Evolutionary conservation across 1,140 invertebrate genomes (phyloP).

Genomic region (Zaprionus inermis): DNA sequence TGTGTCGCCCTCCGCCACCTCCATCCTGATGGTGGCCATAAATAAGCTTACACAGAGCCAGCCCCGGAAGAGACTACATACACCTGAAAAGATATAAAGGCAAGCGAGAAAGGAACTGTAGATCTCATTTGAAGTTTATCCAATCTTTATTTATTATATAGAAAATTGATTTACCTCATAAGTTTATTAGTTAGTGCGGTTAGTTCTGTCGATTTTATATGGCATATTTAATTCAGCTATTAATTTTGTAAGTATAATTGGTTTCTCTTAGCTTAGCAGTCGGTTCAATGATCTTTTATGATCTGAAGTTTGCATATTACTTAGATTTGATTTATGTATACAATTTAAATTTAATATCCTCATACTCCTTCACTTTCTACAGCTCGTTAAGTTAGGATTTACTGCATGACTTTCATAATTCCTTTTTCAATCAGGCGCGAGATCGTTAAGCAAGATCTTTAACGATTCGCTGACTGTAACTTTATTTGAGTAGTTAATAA

Average conservation of each 20-base stretch:
- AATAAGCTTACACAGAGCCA: not conserved
- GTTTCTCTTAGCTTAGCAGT: too few species aligned
- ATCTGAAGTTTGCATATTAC: not conserved
- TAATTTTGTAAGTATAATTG: too few species aligned
- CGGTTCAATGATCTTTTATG: not conserved
- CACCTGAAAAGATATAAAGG: too few species aligned
- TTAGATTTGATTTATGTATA: too few species aligned
- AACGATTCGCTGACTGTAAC: not conserved
- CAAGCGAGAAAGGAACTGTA: not conserved
- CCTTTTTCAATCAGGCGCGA: constrained; percentile 2
- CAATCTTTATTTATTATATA: not conserved
- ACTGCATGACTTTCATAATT: not conserved
- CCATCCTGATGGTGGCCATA: not conserved
- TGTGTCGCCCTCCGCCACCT: not conserved
- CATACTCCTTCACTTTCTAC: not conserved
- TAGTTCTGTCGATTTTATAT: not conserved
- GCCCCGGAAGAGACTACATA: not conserved
- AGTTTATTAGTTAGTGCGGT: not conserved
- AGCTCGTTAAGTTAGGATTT: not conserved
- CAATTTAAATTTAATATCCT: too few species aligned
- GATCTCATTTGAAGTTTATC: not conserved
- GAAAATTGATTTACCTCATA: not conserved
- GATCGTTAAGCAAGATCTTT: constrained; percentile 4
- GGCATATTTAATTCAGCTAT: too few species aligned
- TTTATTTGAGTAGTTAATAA: not conserved